Base-by-base conservation (phyloP, 2,113 vertebrate genomes). In the Brachyhypopomus gauderio region DNA sequence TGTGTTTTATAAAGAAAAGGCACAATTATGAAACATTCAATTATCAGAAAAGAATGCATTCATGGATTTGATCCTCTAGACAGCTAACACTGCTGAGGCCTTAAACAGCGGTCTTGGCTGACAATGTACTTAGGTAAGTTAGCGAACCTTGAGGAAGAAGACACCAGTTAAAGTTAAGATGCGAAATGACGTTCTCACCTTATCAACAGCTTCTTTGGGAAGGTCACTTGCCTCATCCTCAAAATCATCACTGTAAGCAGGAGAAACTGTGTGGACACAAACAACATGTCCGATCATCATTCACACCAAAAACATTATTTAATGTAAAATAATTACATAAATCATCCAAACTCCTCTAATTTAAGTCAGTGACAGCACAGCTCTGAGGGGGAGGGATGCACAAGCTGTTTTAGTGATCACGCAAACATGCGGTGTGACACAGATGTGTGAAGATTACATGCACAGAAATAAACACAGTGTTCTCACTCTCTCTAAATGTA, bases 221-320 rank as follows among this genome's bases (percentile, higher is more conserved):
- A 12, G 12, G 5, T 8, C n/a, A 48, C 90, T 90, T 23, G 89
- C 88, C 17, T 94, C 93, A 72, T 95, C 94, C 88, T 98, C 95
- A 95, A 98, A 98, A 88, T 98, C 95, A 48, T 97, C 95, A 87
- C 95, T 98, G 86, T 97, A 96, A 79, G 91, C 91, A 75, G 88
- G 95, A 89, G 87, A 93, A 86, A 41, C 89, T 82, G 85, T 4
- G n/a, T 17, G 63, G 5, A 80, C 56, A 82, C 3, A 70, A 74
- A 11, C 72, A 5, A 72, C n/a, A 72, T 1, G 1, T 20, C 27
- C 45, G 12, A 52, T 52, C 45, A 14, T 41, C n/a, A 55, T 22
- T 73, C 22, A n/a, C 38, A 72, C 20, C 4, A 14, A 30, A 80
- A 74, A 7, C 20, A 72, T n/a, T 58, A 0, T 8, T 30, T 75